Conservation (phyloP, 2,888 invertebrate genomes). For the Chymomyza amoena region DNA sequence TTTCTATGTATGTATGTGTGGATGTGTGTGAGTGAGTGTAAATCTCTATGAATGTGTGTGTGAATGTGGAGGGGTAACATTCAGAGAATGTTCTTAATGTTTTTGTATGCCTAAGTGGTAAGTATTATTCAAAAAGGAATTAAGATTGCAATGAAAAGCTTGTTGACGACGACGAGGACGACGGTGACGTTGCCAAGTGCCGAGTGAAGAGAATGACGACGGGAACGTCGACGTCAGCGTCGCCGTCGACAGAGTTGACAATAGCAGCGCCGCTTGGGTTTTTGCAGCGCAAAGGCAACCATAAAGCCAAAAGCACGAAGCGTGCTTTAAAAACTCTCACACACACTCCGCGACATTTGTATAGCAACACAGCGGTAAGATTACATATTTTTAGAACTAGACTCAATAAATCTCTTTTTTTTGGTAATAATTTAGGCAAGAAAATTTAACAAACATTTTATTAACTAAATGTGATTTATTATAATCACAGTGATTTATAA, state of each 20-base stretch:
- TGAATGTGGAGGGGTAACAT: slow-evolving; percentile 22
- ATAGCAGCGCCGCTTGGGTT: slow-evolving; percentile 5
- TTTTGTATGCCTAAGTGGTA: slow-evolving; percentile 70
- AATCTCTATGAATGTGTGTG: slow-evolving; percentile 4
- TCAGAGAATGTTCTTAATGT: slow-evolving; percentile 54
- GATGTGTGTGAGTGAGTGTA: background rate
- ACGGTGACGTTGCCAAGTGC: background rate
- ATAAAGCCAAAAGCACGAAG: slow-evolving; percentile 25
- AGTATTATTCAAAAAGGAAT: slow-evolving; percentile 72
- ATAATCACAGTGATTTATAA: too few species aligned
- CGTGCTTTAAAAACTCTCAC: slow-evolving; percentile 57
- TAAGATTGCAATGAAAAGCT: slow-evolving; percentile 68
- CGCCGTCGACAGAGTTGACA: slow-evolving; percentile 23
- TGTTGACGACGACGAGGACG: slow-evolving; percentile 40
- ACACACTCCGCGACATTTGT: background rate
- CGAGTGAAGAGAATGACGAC: background rate
- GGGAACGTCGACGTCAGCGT: slow-evolving; percentile 18
- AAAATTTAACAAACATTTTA: too few species aligned
- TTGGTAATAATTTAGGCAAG: too few species aligned
- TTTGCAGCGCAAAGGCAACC: slow-evolving; percentile 39
- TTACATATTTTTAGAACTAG: too few species aligned
- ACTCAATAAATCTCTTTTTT: too few species aligned
- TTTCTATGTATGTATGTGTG: too few species aligned
- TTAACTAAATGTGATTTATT: too few species aligned
- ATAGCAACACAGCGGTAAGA: too few species aligned